phyloP scores from a whole-genome alignment of 2,113 vertebrate species.

The Pristiophorus japonicus region DNA sequence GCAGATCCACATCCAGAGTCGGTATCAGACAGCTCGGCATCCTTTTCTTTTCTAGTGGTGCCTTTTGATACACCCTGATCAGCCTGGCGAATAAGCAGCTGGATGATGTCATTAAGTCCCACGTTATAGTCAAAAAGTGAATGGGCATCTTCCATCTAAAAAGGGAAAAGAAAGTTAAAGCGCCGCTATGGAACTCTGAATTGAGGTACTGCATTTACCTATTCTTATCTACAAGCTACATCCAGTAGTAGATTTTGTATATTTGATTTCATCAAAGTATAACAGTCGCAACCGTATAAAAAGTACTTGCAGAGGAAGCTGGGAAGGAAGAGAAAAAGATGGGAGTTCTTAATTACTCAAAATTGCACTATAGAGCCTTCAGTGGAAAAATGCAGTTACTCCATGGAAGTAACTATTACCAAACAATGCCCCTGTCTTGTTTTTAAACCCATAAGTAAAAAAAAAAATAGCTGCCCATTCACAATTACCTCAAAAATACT shows the following conservation, averaged over 20 bases:
- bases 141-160: constrained; percentile 91
- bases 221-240: not conserved
- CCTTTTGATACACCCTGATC: constrained; percentile 38
- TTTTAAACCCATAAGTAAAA: not conserved
- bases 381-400: not conserved
- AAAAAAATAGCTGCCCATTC: not conserved
- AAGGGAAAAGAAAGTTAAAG: not conserved
- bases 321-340: not conserved
- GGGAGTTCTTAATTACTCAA: not conserved
- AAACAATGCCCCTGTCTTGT: not conserved
- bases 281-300: not conserved
- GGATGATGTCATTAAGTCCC: constrained; percentile 86
- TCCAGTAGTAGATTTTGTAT: not conserved
- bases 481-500: not conserved
- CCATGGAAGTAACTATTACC: not conserved
- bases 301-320: not conserved
- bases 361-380: not conserved
- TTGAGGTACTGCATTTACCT: not conserved
- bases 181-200: not conserved
- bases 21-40: constrained; percentile 80
- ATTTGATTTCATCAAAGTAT: not conserved
- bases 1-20: constrained; percentile 87
- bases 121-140: constrained; percentile 91
- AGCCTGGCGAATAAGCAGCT: constrained; percentile 77
- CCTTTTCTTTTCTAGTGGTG: constrained; percentile 65